These are phyloP conservation scores for Cygnus atratus DNA, from an alignment of 2,113 vertebrate species.

Conservation along the genomic window DNA sequence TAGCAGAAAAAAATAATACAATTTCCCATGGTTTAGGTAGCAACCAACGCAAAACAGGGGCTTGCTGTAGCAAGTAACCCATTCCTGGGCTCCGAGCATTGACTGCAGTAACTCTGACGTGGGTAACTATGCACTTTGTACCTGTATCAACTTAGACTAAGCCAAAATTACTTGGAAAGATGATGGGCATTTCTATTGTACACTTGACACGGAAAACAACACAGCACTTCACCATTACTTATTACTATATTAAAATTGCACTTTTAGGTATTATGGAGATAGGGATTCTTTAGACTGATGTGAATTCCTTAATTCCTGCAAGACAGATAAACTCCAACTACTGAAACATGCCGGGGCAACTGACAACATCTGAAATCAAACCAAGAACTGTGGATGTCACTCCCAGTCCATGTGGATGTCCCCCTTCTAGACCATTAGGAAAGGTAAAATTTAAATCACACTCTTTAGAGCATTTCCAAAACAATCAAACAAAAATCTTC, in stretches of 20 bases:
- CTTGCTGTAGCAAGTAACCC: not conserved
- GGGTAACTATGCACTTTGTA: not conserved
- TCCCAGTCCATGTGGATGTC: no score
- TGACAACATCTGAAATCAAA: not conserved
- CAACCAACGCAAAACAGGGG: not conserved
- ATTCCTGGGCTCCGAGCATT: not conserved
- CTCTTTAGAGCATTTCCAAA: not conserved
- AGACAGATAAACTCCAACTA: not conserved
- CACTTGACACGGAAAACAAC: not conserved
- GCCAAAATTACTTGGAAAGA: not conserved
- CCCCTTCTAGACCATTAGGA: not conserved
- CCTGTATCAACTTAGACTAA: not conserved
- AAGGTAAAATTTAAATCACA: not conserved
- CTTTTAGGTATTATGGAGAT: not conserved
- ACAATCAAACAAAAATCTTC: not conserved
- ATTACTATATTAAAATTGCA: not conserved
- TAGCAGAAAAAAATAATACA: not conserved
- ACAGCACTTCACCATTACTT: not conserved
- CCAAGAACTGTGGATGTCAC: not conserved
- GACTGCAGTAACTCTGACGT: not conserved
- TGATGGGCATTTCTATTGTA: not conserved
- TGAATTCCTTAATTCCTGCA: not conserved
- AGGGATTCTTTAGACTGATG: not conserved
- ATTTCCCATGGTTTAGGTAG: no score
- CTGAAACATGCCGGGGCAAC: not conserved